Conservation (phyloP, 2,797 vertebrate genomes). For the Coracias cyanogaster region DNA sequence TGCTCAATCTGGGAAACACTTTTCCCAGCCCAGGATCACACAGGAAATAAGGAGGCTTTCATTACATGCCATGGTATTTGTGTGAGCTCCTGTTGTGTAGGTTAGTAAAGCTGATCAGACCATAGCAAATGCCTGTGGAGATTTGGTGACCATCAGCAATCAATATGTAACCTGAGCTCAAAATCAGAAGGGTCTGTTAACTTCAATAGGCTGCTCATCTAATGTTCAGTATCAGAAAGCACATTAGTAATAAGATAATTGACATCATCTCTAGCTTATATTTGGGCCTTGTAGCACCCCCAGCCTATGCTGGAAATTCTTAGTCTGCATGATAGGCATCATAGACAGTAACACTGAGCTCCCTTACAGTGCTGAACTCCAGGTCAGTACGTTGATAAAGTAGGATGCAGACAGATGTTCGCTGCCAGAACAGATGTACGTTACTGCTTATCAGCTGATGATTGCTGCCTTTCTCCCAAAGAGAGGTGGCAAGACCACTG, state of each 20-base stretch:
- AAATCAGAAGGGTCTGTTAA: not conserved
- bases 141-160: not conserved
- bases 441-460: constrained; percentile 6
- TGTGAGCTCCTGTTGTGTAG: not conserved
- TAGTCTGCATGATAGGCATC: not conserved
- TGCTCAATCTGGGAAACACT: not conserved
- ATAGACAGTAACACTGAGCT: not conserved
- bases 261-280: not conserved
- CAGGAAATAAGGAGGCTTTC: not conserved
- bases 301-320: not conserved
- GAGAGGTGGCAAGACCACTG: not conserved
- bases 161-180: not conserved
- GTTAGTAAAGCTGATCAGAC: not conserved
- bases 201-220: not conserved
- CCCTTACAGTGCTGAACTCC: not conserved
- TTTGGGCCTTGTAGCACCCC: not conserved
- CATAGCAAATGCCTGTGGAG: not conserved
- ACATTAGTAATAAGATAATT: not conserved
- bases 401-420: not conserved
- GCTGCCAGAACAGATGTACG: not conserved
- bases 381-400: not conserved
- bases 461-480: not conserved
- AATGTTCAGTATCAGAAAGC: not conserved
- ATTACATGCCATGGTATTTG: not conserved
- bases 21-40: not conserved